These are phyloP conservation scores for Anableps anableps DNA, from an alignment of 2,797 vertebrate genomes.

Conservation along the genomic window DNA sequence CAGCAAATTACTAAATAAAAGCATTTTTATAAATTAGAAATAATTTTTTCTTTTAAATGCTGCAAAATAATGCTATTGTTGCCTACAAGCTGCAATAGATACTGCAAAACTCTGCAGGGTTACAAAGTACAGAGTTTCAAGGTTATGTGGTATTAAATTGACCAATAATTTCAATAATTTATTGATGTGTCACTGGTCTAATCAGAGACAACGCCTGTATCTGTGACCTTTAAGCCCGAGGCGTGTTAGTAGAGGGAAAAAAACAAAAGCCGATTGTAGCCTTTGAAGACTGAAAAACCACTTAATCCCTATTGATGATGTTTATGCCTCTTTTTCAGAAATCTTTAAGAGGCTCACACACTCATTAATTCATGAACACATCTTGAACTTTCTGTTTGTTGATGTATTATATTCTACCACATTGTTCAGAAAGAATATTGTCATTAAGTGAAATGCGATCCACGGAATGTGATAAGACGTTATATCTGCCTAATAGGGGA, in stretches of 20 bases:
- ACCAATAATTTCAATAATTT: slow-evolving; percentile 3
- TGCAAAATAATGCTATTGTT: not conserved
- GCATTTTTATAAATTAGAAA: not conserved
- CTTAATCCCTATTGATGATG: slow-evolving; percentile 29
- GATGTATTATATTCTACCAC: not conserved
- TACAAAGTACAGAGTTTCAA: not conserved
- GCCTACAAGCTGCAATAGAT: not conserved
- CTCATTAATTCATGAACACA: not conserved
- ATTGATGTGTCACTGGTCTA: slow-evolving; percentile 16
- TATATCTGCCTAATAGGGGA: not conserved
- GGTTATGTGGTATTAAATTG: not conserved
- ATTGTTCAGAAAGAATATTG: not conserved
- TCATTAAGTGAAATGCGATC: not conserved
- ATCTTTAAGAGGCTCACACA: slow-evolving; percentile 20
- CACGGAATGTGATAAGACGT: slow-evolving; percentile 1
- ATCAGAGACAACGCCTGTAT: slow-evolving; percentile 21
- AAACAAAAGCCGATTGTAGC: slow-evolving; percentile 15
- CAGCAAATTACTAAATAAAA: not conserved
- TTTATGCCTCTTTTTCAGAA: slow-evolving; percentile 6
- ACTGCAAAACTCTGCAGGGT: slow-evolving; percentile 3
- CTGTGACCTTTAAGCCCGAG: slow-evolving; percentile 28
- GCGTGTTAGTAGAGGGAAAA: not conserved
- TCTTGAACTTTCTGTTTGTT: not conserved
- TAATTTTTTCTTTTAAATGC: not conserved
- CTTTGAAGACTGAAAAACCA: slow-evolving; percentile 26